These are phyloP conservation scores for Lycopodina hypogea DNA, from an alignment of 37 sponge, comb jelly and placozoan species.

Conservation along the genomic window DNA sequence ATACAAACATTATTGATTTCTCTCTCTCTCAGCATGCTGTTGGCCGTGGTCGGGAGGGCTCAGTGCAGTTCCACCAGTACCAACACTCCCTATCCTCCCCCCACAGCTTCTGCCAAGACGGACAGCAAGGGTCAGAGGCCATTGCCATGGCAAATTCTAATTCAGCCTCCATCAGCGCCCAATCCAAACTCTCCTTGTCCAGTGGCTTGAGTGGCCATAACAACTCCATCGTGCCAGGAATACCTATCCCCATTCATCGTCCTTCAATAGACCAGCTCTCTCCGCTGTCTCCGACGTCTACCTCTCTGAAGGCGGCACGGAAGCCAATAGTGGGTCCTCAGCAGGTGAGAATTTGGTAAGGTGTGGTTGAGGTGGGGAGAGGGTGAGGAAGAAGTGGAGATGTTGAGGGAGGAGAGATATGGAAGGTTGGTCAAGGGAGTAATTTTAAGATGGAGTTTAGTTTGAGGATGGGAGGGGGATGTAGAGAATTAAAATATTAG, in stretches of 20 bases:
- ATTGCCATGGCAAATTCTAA: too few species aligned
- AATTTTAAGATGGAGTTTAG: not conserved
- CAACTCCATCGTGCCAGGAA: conserved; percentile 25
- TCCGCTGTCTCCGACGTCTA: conserved; percentile 17
- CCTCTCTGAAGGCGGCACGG: conserved; percentile 52
- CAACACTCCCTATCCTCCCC: too few species aligned
- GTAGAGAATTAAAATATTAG: not conserved
- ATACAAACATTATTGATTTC: too few species aligned
- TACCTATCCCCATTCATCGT: conserved; percentile 28
- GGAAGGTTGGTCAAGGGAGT: not conserved
- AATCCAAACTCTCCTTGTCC: not conserved
- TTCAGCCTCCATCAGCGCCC: not conserved
- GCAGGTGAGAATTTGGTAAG: not conserved
- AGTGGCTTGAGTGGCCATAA: not conserved
- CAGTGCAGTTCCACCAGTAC: too few species aligned
- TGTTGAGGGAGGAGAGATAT: not conserved
- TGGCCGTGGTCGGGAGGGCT: too few species aligned
- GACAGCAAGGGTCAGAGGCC: too few species aligned
- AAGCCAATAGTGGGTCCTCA: conserved; percentile 35
- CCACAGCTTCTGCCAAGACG: too few species aligned
- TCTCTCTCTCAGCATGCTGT: too few species aligned
- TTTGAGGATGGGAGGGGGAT: not conserved
- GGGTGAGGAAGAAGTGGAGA: not conserved
- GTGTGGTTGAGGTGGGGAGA: not conserved
- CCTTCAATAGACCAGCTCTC: conserved; percentile 36